These are phyloP conservation scores for Ictalurus furcatus DNA, from an alignment of 2,113 vertebrate genomes.

Conservation along the genomic window DNA sequence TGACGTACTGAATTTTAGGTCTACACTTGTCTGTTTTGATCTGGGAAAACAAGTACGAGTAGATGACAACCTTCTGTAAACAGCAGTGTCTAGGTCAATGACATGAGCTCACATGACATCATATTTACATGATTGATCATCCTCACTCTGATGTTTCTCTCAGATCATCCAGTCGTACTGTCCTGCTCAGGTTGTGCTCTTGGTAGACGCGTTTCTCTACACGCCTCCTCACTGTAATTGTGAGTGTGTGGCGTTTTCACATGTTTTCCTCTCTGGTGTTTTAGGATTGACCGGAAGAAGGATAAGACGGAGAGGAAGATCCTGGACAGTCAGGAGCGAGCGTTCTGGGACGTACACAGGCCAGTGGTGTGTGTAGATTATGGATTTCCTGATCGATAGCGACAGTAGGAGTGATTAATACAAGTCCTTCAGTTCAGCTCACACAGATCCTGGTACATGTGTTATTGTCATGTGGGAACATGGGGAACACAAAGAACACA, in stretches of 20 bases:
- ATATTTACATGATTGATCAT: not conserved
- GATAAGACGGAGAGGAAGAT: slow-evolving; percentile 98
- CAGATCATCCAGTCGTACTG: not conserved
- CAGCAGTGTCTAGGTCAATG: not conserved
- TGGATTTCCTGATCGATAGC: slow-evolving; percentile 19
- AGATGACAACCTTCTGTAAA: not conserved
- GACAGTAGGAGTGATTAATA: not conserved
- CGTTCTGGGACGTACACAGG: slow-evolving; percentile 98
- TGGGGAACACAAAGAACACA: not conserved
- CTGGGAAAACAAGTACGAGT: not conserved
- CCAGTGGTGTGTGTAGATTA: slow-evolving; percentile 72
- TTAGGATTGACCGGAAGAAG: slow-evolving; percentile 96
- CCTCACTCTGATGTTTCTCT: not conserved
- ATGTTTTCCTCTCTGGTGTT: slow-evolving; percentile 44
- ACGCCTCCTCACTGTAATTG: not conserved
- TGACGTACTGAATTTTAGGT: not conserved
- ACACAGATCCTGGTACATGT: not conserved
- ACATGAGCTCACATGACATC: not conserved
- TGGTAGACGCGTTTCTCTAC: not conserved
- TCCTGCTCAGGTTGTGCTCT: not conserved
- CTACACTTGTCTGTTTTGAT: not conserved
- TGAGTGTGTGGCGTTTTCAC: not conserved
- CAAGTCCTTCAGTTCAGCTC: not conserved
- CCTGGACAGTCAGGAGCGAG: slow-evolving; percentile 96
- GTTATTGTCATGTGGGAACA: not conserved